phyloP scores from a whole-genome alignment of 2,888 invertebrate species.

The Philonicus albiceps region DNA sequence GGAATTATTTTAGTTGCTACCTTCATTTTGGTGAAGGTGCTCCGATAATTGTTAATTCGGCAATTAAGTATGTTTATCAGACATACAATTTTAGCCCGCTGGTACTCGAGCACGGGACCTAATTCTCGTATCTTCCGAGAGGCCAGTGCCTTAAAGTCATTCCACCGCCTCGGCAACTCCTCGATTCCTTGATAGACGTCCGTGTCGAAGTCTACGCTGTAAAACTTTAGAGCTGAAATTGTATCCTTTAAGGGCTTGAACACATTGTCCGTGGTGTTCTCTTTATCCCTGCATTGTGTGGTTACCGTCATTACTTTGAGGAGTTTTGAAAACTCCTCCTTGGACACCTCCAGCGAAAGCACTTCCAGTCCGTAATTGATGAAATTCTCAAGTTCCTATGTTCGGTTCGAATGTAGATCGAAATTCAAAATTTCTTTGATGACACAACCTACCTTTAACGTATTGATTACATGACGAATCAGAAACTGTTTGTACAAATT shows the following conservation, averaged over 20 bases:
- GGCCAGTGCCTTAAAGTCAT: conserved; percentile 81
- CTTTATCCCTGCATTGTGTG: conserved; percentile 78
- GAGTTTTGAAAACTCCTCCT: conserved; percentile 87
- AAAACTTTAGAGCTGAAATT: conserved; percentile 82
- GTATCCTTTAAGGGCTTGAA: conserved; percentile 89
- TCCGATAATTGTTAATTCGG: conserved; percentile 76
- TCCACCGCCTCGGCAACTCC: conserved; percentile 89
- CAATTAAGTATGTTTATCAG: conserved; percentile 82
- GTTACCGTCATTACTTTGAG: conserved; percentile 85
- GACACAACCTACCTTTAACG: conserved; percentile 66
- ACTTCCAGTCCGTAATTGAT: conserved; percentile 77
- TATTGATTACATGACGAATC: conserved; percentile 76
- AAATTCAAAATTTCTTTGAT: conserved; percentile 43
- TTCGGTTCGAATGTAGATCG: conserved; percentile 52
- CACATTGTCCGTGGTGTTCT: conserved; percentile 82
- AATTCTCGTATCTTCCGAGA: conserved; percentile 85
- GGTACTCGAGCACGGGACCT: conserved; percentile 86
- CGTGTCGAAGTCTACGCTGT: conserved; percentile 87
- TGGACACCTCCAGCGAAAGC: conserved; percentile 75
- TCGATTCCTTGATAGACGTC: conserved; percentile 78
- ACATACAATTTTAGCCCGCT: conserved; percentile 86
- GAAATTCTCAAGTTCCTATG: conserved; percentile 77
- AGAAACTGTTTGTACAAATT: conserved; percentile 87
- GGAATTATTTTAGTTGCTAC: conserved; percentile 69
- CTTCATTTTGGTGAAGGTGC: conserved; percentile 14